These are phyloP conservation scores for Agrotis ipsilon DNA, from an alignment of 2,888 invertebrate genomes.

Conservation along the genomic window DNA sequence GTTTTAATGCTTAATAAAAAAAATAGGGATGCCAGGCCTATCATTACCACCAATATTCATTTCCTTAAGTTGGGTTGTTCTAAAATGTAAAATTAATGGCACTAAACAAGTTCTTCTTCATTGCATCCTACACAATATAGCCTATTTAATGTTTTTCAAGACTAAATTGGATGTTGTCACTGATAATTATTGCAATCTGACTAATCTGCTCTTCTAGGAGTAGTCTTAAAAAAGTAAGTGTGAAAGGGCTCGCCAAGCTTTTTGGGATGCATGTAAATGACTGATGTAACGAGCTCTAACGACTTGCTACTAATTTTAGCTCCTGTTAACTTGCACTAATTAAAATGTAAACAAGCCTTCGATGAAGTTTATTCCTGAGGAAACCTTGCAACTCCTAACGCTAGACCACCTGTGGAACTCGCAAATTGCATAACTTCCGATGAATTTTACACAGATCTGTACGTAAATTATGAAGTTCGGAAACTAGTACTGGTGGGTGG, in stretches of 20 bases:
- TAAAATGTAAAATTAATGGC: slow-evolving; percentile 26
- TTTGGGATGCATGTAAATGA: no score
- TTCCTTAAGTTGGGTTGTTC: slow-evolving; percentile 9
- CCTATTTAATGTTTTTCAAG: not conserved
- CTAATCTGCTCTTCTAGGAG: slow-evolving; percentile 1
- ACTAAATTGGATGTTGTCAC: slow-evolving; percentile 13
- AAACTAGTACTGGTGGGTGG: slow-evolving; percentile 4
- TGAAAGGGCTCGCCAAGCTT: no score
- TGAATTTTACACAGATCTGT: slow-evolving; percentile 11
- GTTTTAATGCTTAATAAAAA: no score
- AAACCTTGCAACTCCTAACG: slow-evolving; percentile 23
- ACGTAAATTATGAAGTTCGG: slow-evolving; percentile 6
- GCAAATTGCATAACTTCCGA: slow-evolving; percentile 25
- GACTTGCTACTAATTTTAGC: slow-evolving; percentile 12
- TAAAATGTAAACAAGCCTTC: slow-evolving; percentile 27
- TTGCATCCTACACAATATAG: slow-evolving; percentile 18
- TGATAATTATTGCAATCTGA: slow-evolving; percentile 7
- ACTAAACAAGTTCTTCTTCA: slow-evolving; percentile 17
- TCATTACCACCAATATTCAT: not conserved
- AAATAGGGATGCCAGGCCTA: no score
- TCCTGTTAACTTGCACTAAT: slow-evolving; percentile 35
- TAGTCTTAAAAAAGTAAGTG: not conserved
- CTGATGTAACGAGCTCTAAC: not conserved
- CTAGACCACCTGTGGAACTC: slow-evolving; percentile 39
- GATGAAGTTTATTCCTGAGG: slow-evolving; percentile 28